phyloP scores from a whole-genome alignment of 2,888 invertebrate genomes.

The Macrophya annulata region DNA sequence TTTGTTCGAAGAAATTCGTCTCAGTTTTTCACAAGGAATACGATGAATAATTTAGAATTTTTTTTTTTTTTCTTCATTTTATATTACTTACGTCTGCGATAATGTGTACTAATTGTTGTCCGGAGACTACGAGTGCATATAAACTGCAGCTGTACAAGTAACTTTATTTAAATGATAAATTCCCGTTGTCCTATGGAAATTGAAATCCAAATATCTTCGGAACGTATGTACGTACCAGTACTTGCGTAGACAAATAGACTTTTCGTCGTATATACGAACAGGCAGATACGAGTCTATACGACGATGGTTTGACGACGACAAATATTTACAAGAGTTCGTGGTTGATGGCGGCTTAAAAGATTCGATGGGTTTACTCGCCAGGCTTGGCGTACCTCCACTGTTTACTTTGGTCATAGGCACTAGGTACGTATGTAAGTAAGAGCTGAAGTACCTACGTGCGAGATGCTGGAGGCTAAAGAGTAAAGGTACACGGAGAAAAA shows the following conservation, averaged over 20 bases:
- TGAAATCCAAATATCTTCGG: constrained; percentile 40
- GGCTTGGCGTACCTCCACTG: constrained; percentile 13
- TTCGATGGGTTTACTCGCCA: constrained; percentile 43
- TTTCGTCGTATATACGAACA: constrained; percentile 1
- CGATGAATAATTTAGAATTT: neutral
- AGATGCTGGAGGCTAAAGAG: constrained; percentile 23
- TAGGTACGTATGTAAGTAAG: constrained; percentile 8
- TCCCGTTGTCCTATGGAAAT: constrained; percentile 35
- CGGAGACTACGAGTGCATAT: neutral
- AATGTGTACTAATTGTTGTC: neutral
- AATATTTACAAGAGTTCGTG: constrained; percentile 74
- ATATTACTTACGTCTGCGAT: neutral
- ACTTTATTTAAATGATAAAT: constrained; percentile 28
- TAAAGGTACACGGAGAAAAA: neutral
- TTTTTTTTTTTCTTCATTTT: neutral
- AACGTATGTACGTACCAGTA: constrained; percentile 56
- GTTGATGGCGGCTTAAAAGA: constrained; percentile 60
- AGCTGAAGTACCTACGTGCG: constrained; percentile 18
- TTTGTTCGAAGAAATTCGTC: neutral
- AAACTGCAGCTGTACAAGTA: neutral
- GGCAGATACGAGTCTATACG: constrained; percentile 56
- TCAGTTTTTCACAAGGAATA: neutral
- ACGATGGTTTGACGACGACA: constrained; percentile 64
- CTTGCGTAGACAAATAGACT: constrained; percentile 53
- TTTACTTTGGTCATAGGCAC: constrained; percentile 46